Conservation (phyloP, 2,888 invertebrate genomes). For the Cryptophagus acutangulus region DNA sequence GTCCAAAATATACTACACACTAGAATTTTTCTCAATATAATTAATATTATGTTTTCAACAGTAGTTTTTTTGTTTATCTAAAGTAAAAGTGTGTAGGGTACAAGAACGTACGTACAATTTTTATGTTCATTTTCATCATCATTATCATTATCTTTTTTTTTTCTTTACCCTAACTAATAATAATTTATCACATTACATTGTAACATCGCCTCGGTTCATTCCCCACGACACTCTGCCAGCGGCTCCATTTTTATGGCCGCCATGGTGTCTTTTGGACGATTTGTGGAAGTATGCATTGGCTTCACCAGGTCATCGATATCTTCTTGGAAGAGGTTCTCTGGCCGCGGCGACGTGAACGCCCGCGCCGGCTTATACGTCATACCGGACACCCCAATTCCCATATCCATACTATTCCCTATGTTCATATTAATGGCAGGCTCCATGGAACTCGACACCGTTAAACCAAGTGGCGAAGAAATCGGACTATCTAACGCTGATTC, state of each 20-base stretch:
- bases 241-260: slow-evolving; percentile 71
- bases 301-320: slow-evolving; percentile 61
- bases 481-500: slow-evolving; percentile 54
- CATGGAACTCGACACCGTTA: slow-evolving; percentile 52
- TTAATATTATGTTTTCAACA: slow-evolving; percentile 3
- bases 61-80: no score
- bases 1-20: slow-evolving; percentile 44
- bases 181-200: slow-evolving; percentile 48
- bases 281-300: slow-evolving; percentile 51
- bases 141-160: not conserved
- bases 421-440: slow-evolving; percentile 47
- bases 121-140: not conserved
- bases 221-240: slow-evolving; percentile 60
- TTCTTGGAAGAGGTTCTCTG: slow-evolving; percentile 59
- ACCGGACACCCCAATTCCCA: slow-evolving; percentile 56
- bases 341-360: slow-evolving; percentile 57
- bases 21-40: slow-evolving; percentile 35
- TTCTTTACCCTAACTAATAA: slow-evolving; percentile 38
- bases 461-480: slow-evolving; percentile 57
- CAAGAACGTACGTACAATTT: slow-evolving; percentile 1
- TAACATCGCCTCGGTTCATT: slow-evolving; percentile 53
- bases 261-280: slow-evolving; percentile 49
- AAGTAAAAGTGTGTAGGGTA: no score
- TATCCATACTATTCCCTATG: slow-evolving; percentile 52
- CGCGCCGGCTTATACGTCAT: slow-evolving; percentile 63